Percentiles rank a stretch among this genome's conserved stretches.
Conservation (phyloP, 2,113 vertebrate species). For the Peromyscus leucopus region DNA sequence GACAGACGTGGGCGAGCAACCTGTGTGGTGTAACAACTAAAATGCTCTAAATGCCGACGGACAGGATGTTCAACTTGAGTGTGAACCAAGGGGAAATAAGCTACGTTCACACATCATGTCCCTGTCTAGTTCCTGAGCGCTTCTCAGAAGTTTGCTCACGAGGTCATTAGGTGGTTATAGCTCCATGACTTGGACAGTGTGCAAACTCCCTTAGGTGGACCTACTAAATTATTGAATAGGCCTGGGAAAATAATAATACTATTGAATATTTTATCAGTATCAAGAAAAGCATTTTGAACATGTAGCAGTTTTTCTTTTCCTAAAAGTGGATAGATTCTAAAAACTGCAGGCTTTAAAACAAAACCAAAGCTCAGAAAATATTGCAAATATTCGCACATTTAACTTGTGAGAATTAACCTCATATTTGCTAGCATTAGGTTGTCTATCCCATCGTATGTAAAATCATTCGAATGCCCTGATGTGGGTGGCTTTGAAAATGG, state of each 20-base stretch:
- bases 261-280: conserved; percentile 72
- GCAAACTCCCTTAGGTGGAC: not conserved
- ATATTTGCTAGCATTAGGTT: not conserved
- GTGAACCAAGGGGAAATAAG: not conserved
- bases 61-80: not conserved
- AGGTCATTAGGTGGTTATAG: not conserved
- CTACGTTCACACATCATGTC: not conserved
- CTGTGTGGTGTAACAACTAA: not conserved
- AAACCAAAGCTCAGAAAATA: conserved; percentile 8
- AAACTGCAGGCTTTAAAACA: not conserved
- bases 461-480: not conserved
- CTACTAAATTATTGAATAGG: conserved; percentile 68
- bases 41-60: conserved; percentile 4
- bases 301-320: conserved; percentile 7
- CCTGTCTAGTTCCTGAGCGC: not conserved
- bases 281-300: conserved; percentile 59
- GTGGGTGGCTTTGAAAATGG: not conserved
- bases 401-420: not conserved
- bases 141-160: conserved; percentile 38
- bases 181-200: not conserved
- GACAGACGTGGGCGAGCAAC: not conserved
- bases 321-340: conserved; percentile 38
- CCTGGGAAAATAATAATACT: conserved; percentile 41
- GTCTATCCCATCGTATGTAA: not conserved
- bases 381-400: not conserved